Base-by-base conservation (phyloP, 2,888 invertebrate genomes). In the Lasioglossum villosulum region DNA sequence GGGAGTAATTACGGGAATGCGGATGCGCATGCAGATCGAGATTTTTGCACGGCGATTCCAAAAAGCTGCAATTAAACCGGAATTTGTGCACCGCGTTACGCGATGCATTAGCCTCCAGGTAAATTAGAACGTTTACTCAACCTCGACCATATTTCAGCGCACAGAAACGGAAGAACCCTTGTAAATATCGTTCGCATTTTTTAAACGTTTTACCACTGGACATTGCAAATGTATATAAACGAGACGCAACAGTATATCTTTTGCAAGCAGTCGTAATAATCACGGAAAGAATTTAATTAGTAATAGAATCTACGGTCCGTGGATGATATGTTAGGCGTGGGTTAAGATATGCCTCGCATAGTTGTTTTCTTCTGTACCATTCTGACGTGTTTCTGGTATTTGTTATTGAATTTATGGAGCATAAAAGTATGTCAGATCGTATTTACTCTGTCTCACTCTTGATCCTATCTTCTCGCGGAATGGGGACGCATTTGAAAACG, bases 301-400 rank as follows among this genome's bases (percentile, higher is more conserved):
- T 66, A 66, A 34, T 66, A 34, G 66, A 66, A 6, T 19, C 34
- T 19, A 66, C 66, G 66, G 34, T 19, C 30, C 66, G 66, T 66
- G 66, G 66, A 66, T 66, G 66, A 66, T 72, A n/a, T 42, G 42
- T 72, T 72, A 12, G 71, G 34, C 10, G 10, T 66, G 19, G 66
- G 30, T 34, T 30, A 66, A 34, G 66, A 66, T 66, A 66, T 19
- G 30, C 34, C 19, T 8, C 19, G 30, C 66, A 34, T 30, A 66
- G 66, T 34, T 34, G 34, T 66, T 66, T 42, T 39, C 34, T 72
- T 39, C 37, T n/a, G 37, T 16, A 72, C 27, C 23, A 72, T 42
- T 72, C 71, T n/a, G 37, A 34, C n/a, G 71, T 71, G 42, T 66
- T 16, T 66, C 66, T 66, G 66, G 66, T 66, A 66, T 66, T 66